Evolutionary conservation across 2,797 vertebrate genomes (phyloP), one percentile per base, ranked within the genome.

Genomic region (Sylvilagus floridanus): DNA sequence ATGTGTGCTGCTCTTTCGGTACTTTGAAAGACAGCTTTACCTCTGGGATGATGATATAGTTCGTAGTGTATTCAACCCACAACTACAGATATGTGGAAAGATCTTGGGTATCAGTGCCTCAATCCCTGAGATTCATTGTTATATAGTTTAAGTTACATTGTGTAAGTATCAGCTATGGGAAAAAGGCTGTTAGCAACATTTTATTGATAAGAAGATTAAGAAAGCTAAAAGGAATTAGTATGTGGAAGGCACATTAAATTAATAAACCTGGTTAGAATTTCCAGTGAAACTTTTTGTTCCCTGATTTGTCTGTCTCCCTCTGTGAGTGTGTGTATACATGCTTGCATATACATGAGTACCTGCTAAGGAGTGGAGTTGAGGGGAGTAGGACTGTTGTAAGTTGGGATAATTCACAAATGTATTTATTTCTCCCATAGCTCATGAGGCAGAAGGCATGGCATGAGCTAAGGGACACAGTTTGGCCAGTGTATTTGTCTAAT

Each of bases 321-420:
- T n/a, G 12, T 60, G 5, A 16, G 22, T 17, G 16, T 5, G 8
- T 10, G 8, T 24, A 14, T 1, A 1, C 4, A 10, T 16, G 28
- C 3, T 2, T 19, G 4, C 26, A 54, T 65, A 69, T 13, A 32
- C 24, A 14, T 37, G 16, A 14, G 62, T 24, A 37, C 24, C 28
- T 3, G 4, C 52, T 35, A 10, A 79, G 79, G 28, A 30, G 7
- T 50, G 9, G 19, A 7, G 4, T 10, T 24, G 22, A 57, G 24
- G 37, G 22, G 54, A 52, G 8, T 30, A 72, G 62, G 24, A 28
- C 21, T 92, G 62, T 72, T 17, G 17, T 17, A 63, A 37, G 32
- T 10, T 14, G 6, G 17, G 35, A 3, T 52, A 32, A 37, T 68
- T 82, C 47, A 77, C 47, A 72, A 52, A 9, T 42, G 5, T 35